phyloP scores from a whole-genome alignment of 2,113 vertebrate genomes.

The Tragelaphus buxtoni region DNA sequence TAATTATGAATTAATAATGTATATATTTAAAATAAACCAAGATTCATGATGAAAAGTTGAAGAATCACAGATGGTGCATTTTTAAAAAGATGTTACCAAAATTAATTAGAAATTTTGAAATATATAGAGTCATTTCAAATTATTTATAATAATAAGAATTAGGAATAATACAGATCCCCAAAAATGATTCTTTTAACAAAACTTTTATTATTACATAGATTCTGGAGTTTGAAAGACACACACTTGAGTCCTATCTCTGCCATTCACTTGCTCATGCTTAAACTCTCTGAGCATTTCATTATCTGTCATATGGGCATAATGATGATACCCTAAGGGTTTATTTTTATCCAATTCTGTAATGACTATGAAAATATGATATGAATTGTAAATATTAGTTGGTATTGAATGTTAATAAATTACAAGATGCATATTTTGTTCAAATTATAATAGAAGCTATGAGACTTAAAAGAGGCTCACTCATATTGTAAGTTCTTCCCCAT shows the following conservation, averaged over 20 bases:
- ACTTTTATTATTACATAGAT: background rate
- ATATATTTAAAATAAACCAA: conserved; percentile 5
- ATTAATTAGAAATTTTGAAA: background rate
- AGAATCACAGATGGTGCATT: background rate
- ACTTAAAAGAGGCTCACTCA: background rate
- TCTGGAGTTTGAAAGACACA: background rate
- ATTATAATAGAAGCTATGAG: background rate
- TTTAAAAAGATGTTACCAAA: background rate
- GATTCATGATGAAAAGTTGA: background rate
- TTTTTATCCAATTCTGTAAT: background rate
- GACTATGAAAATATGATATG: background rate
- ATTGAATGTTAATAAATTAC: background rate
- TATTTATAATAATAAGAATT: conserved; percentile 15
- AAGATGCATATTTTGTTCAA: background rate
- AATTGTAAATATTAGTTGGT: background rate
- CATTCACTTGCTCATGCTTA: background rate
- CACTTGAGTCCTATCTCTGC: background rate
- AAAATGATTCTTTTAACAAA: background rate
- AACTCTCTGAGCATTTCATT: background rate
- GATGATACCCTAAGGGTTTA: background rate
- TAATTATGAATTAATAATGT: background rate
- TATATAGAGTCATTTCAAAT: background rate
- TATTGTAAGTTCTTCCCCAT: background rate
- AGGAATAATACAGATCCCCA: background rate
- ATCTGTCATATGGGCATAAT: background rate